phyloP scores from a whole-genome alignment of 1,140 invertebrate species.

The Tetramorium alpestre region DNA sequence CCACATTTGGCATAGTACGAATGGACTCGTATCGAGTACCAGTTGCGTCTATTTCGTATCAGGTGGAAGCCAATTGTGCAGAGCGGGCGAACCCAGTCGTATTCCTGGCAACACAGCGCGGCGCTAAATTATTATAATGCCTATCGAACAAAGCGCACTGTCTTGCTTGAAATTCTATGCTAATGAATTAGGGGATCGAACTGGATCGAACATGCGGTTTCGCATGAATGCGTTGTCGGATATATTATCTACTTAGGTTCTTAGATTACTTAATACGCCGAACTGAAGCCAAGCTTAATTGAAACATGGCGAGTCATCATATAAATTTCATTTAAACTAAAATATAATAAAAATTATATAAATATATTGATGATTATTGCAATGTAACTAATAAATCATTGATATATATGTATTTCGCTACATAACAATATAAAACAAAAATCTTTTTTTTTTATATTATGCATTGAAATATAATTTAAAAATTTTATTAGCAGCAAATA shows the following conservation, averaged over 20 bases:
- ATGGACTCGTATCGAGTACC: conserved; percentile 53
- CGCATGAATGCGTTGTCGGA: neutral
- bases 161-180: conserved; percentile 66
- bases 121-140: conserved; percentile 6
- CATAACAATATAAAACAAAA: neutral
- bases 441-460: neutral
- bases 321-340: neutral
- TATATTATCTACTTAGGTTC: conserved; percentile 40
- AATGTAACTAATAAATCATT: neutral
- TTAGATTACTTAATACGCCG: conserved; percentile 17
- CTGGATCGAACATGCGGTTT: conserved; percentile 30
- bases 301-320: neutral
- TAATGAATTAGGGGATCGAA: conserved; percentile 71
- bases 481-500: neutral
- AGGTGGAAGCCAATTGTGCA: conserved; percentile 65
- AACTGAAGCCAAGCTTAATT: conserved; percentile 35
- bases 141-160: conserved; percentile 60
- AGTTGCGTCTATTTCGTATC: conserved; percentile 74
- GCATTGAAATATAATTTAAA: neutral
- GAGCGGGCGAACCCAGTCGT: conserved; percentile 40
- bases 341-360: neutral
- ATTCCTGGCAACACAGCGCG: conserved; percentile 38
- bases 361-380: neutral
- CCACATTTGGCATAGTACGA: conserved; percentile 66
- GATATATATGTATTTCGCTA: neutral